Percentiles rank a stretch among this genome's conserved stretches.
Conservation (phyloP, 2,888 invertebrate genomes). For the Odontocerum albicorne region DNA sequence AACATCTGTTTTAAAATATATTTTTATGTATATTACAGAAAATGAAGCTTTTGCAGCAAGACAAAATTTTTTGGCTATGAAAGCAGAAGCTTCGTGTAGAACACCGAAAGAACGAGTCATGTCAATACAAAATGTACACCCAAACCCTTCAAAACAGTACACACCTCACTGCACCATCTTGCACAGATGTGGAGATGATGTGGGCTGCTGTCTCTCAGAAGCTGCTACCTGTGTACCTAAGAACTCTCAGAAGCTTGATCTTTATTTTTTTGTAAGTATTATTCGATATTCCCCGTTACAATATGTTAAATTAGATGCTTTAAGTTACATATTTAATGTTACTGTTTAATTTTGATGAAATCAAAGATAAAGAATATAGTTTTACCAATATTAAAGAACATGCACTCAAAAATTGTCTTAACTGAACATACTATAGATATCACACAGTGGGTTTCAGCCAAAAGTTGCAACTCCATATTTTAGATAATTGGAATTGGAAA, state of each 20-base stretch:
- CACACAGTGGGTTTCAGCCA: too few relatives aligned
- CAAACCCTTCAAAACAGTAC: slow-evolving; percentile 60
- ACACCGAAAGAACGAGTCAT: slow-evolving; percentile 63
- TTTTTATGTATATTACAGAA: slow-evolving; percentile 18
- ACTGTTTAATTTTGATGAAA: too few relatives aligned
- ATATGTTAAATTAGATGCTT: too few relatives aligned
- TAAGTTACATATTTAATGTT: too few relatives aligned
- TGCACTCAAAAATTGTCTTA: too few relatives aligned
- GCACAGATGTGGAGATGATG: slow-evolving; percentile 84
- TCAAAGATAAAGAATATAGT: too few relatives aligned
- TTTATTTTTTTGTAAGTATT: slow-evolving; percentile 80
- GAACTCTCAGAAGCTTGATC: slow-evolving; percentile 67
- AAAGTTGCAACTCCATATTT: too few relatives aligned
- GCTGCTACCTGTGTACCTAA: slow-evolving; percentile 77
- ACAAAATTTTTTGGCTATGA: slow-evolving; percentile 47
- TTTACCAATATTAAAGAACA: too few relatives aligned
- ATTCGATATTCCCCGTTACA: background rate
- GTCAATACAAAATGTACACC: slow-evolving; percentile 60
- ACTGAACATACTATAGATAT: too few relatives aligned
- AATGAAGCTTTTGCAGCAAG: slow-evolving; percentile 37
- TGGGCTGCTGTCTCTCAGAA: slow-evolving; percentile 81
- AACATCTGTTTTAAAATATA: background rate
- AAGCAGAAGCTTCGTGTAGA: slow-evolving; percentile 57
- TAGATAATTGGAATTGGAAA: too few relatives aligned
- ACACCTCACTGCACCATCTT: slow-evolving; percentile 84